These are phyloP conservation scores for Eurystomus gularis DNA, from an alignment of 2,113 vertebrate species.

Conservation along the genomic window DNA sequence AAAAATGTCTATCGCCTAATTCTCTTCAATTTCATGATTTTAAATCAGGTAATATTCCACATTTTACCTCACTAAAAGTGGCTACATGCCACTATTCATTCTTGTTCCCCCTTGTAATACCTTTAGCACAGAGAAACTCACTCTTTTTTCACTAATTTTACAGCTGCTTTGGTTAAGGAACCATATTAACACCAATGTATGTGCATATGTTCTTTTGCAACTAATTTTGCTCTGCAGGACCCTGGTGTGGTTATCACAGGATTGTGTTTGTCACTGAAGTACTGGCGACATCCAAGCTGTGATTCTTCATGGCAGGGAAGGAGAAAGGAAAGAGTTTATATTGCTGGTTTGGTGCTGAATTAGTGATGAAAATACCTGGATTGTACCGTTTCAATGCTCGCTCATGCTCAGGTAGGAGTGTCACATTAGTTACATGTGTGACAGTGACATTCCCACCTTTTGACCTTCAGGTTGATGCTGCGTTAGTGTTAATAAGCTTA, in stretches of 20 bases:
- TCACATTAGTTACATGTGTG: background rate
- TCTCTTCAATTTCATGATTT: slow-evolving; percentile 49
- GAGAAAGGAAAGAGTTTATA: background rate
- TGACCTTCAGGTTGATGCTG: background rate
- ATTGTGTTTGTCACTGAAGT: slow-evolving; percentile 17
- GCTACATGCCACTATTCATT: slow-evolving; percentile 51
- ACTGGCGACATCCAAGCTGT: background rate
- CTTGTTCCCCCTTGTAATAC: slow-evolving; percentile 34
- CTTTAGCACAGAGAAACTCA: background rate
- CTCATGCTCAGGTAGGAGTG: background rate
- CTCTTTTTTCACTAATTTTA: background rate
- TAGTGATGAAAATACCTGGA: background rate
- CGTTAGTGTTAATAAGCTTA: background rate
- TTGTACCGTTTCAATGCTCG: background rate
- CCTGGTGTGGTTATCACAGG: accelerated
- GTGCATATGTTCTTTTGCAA: background rate
- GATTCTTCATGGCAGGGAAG: background rate
- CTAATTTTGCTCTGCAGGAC: background rate
- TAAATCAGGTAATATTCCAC: slow-evolving; percentile 36
- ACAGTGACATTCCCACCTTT: background rate
- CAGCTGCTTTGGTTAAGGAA: background rate
- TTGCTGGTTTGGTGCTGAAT: background rate
- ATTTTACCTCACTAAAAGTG: slow-evolving; percentile 49
- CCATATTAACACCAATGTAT: background rate
- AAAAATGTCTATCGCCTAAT: slow-evolving; percentile 52